A percentile compares a stretch with the other conserved stretches of the same genome.
phyloP scores from a whole-genome alignment of 2,888 invertebrate genomes.

The Phyto melanocephala region DNA sequence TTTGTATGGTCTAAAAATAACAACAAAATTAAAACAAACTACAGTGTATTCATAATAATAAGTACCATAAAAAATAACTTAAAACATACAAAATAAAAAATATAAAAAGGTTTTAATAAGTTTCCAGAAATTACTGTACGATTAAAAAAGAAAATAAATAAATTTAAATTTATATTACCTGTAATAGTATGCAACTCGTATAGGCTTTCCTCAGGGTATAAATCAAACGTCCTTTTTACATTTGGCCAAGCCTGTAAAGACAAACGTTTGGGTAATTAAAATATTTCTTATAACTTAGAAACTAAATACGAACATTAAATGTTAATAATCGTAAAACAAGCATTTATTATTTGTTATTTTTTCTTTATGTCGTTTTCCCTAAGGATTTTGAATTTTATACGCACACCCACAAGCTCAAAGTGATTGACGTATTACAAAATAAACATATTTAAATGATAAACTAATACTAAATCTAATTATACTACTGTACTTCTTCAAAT shows the following conservation, averaged over 20 bases:
- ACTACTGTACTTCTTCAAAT: background rate
- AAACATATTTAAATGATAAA: slow-evolving; percentile 5
- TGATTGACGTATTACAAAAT: slow-evolving; percentile 37
- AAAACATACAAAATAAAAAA: no score
- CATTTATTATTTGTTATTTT: background rate
- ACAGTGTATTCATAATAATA: background rate
- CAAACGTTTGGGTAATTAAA: background rate
- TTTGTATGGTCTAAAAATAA: background rate
- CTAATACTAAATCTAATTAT: background rate
- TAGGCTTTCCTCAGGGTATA: slow-evolving; percentile 68
- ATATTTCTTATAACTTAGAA: background rate
- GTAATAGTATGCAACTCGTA: slow-evolving; percentile 75
- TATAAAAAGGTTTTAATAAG: no score
- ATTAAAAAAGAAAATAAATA: background rate
- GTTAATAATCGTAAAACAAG: background rate
- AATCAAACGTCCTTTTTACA: slow-evolving; percentile 76
- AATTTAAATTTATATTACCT: slow-evolving; percentile 71
- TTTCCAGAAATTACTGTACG: no score
- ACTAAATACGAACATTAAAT: background rate
- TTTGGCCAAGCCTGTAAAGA: slow-evolving; percentile 76
- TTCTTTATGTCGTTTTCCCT: background rate
- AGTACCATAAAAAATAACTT: background rate
- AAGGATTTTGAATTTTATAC: background rate
- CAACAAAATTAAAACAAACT: no score
- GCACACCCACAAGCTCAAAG: background rate